A percentile compares a stretch with the other conserved stretches of the same genome.
phyloP scores from a whole-genome alignment of 2,113 vertebrate genomes.

The Raphicerus campestris region DNA sequence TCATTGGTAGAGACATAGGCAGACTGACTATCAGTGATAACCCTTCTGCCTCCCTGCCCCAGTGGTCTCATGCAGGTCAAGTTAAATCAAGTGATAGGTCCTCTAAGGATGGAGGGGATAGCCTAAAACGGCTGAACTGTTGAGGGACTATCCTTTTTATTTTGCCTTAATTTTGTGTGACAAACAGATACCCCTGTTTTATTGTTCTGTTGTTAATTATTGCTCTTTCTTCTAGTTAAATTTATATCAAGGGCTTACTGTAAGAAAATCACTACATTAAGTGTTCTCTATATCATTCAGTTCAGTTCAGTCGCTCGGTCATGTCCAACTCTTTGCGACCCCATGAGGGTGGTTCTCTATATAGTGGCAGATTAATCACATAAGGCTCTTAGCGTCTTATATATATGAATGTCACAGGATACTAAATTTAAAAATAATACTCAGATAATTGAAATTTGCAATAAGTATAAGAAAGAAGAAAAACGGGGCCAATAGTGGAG shows the following conservation, averaged over 20 bases:
- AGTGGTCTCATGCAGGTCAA: background rate
- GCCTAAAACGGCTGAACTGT: background rate
- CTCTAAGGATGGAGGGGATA: background rate
- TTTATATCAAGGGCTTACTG: background rate
- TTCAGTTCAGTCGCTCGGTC: rapidly evolving
- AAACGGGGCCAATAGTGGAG: background rate
- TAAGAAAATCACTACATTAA: background rate
- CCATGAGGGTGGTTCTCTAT: background rate
- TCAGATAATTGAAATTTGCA: background rate
- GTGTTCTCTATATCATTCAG: background rate
- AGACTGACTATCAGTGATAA: background rate
- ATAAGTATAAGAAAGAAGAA: background rate
- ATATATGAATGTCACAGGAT: background rate
- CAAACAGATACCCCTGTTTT: background rate
- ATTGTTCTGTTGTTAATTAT: background rate
- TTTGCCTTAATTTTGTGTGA: background rate
- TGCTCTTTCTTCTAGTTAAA: background rate
- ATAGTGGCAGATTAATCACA: background rate
- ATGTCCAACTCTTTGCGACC: rapidly evolving
- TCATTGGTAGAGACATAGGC: background rate
- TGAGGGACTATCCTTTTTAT: background rate
- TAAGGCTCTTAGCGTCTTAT: background rate
- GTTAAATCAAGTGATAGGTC: background rate
- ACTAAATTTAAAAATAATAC: background rate
- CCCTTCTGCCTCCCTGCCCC: background rate